Conservation (phyloP, 1,140 invertebrate genomes). For the Leptonema lineaticorne region DNA sequence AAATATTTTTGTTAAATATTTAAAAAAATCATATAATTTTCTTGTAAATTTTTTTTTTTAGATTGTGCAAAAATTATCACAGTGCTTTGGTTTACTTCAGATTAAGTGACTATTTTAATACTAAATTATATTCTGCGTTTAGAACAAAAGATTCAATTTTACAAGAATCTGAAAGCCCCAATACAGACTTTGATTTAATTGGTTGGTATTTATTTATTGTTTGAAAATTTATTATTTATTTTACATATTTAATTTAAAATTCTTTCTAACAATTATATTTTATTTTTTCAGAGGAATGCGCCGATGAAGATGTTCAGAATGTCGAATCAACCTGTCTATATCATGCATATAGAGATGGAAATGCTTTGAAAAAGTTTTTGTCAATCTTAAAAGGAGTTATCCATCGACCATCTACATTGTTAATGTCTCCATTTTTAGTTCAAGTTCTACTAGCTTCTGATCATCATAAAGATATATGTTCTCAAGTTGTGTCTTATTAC, state of each 20-base stretch:
- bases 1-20: neutral
- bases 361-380: constrained; percentile 23
- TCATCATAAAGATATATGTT: constrained; percentile 20
- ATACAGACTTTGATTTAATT: constrained; percentile 43
- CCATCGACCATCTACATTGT: constrained; percentile 20
- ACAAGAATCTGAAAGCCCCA: constrained; percentile 35
- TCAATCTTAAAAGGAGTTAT: constrained; percentile 11
- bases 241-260: neutral
- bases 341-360: neutral
- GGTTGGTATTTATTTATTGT: constrained; percentile 40
- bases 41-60: constrained; percentile 22
- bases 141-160: constrained; percentile 9
- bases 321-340: constrained; percentile 25
- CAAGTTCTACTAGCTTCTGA: constrained; percentile 30
- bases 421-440: constrained; percentile 27
- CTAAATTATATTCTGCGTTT: constrained; percentile 43
- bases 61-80: constrained; percentile 46
- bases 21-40: neutral
- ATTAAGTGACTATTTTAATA: constrained; percentile 47
- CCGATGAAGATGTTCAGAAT: constrained; percentile 30
- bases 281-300: constrained; percentile 41
- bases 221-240: neutral
- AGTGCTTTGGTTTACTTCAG: constrained; percentile 44
- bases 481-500: constrained; percentile 19
- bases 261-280: constrained; percentile 3